Evolutionary conservation across 2,113 vertebrate species (phyloP).

Genomic region (Rhinogobius similis): DNA sequence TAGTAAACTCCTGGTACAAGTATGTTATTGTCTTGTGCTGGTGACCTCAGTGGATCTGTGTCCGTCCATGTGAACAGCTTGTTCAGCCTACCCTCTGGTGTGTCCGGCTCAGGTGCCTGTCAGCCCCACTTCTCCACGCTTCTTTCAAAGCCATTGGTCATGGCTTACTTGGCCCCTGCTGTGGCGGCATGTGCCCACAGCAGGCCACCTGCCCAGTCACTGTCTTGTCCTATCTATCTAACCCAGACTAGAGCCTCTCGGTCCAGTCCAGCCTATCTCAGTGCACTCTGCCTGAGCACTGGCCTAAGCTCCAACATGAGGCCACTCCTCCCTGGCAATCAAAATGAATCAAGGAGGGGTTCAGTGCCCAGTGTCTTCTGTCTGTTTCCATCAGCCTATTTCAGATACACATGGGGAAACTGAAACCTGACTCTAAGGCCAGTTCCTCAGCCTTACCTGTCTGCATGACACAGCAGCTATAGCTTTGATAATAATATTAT

Average conservation of each 20-base stretch:
- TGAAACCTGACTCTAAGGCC: constrained; percentile 39
- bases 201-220: constrained; percentile 82
- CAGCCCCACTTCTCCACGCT: constrained; percentile 82
- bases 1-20: neutral
- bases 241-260: constrained; percentile 76
- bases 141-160: constrained; percentile 96
- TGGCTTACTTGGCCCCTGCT: constrained; percentile 85
- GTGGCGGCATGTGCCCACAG: constrained; percentile 93
- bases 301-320: constrained; percentile 81
- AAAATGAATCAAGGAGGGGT: constrained; percentile 82
- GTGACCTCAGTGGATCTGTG: constrained; percentile 28
- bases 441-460: constrained; percentile 27
- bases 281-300: constrained; percentile 77
- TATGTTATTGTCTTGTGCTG: constrained; percentile 18
- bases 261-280: constrained; percentile 71
- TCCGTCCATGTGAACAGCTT: constrained; percentile 51
- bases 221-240: constrained; percentile 78
- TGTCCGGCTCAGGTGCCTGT: constrained; percentile 92
- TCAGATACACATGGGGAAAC: constrained; percentile 60
- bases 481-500: constrained; percentile 66
- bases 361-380: constrained; percentile 13
- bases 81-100: constrained; percentile 33
- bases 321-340: constrained; percentile 79
- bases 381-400: constrained; percentile 47
- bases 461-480: constrained; percentile 52